Base-by-base conservation (phyloP, 2,797 vertebrate species). In the Taeniopygia guttata region DNA sequence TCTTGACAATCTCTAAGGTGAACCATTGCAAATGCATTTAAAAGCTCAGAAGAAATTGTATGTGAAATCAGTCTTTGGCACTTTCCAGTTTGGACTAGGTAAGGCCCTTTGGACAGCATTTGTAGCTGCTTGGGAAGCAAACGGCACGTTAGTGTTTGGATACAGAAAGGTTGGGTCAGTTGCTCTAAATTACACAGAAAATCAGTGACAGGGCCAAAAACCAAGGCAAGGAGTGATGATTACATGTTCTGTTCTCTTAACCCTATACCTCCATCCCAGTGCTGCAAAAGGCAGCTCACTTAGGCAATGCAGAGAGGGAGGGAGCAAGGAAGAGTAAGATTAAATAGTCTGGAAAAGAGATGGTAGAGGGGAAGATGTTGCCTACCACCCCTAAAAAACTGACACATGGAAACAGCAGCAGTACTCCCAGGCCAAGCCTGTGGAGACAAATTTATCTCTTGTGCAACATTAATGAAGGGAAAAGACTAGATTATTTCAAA, bases 321-420 rank as follows among this genome's bases (percentile, higher is more conserved):
- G 43, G 42, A 84, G 43, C 26, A 76, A 85, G 52, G 54, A 34
- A 40, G 43, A 25, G 70, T 18, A 67, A 79, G 48, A 76, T 73
- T 73, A 32, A 82, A 95, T 90, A 63, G 64, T 88, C 87, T 92
- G 87, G 73, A 93, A 93, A 95, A 94, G 74, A 81, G 66, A 84
- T 95, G 86, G 63, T 30, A 34, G 59, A 73, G 73, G 67, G 38
- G n/a, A 89, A 90, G 73, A 73, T 3, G 1, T 46, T 91, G 46
- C 45, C 54, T 40, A 90, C 58, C 20, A 52, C 9, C 25, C 45
- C 30, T 69, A 34, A 64, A 91, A 93, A 56, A 56, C 70, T 94
- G 89, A 88, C 85, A 81, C 83, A 63, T 51, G 88, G 58, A 91
- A 75, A 51, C 17, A 54, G 78, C 74, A 93, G 70, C 27, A 46